Percentiles rank a stretch among this genome's conserved stretches.
Evolutionary conservation across 2,797 vertebrate species (phyloP).

Genomic region (Loris lydekkerianus): DNA sequence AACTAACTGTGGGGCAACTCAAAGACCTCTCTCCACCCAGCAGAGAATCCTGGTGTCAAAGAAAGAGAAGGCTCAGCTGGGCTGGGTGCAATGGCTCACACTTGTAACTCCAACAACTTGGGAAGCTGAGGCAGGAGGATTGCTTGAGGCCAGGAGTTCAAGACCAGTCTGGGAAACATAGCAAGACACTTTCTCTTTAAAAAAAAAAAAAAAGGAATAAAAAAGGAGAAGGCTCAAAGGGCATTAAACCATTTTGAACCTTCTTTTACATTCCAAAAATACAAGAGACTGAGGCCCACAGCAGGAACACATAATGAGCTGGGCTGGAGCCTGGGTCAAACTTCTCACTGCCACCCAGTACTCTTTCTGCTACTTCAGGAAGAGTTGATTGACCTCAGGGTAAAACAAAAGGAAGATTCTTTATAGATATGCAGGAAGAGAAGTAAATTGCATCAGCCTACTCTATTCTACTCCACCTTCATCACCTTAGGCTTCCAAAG

Average conservation of each 20-base stretch:
- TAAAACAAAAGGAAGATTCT: constrained; percentile 26
- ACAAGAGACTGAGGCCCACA: neutral
- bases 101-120: neutral
- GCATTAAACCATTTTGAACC: neutral
- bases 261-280: constrained; percentile 2
- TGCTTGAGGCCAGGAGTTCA: neutral
- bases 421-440: neutral
- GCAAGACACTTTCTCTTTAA: neutral
- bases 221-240: neutral
- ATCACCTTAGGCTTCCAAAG: neutral
- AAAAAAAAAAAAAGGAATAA: too few relatives aligned
- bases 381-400: neutral
- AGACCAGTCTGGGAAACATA: neutral
- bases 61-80: neutral
- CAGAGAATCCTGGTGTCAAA: neutral
- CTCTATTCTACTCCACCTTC: neutral
- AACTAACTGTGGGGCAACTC: neutral
- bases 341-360: neutral
- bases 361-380: constrained; percentile 51
- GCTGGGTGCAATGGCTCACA: neutral
- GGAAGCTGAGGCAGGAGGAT: neutral
- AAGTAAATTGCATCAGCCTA: neutral
- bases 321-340: neutral
- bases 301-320: neutral
- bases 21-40: neutral